Percentiles rank a stretch among this genome's conserved stretches.
Evolutionary conservation across 2,113 vertebrate genomes (phyloP).

Genomic region (Macquaria australasica): DNA sequence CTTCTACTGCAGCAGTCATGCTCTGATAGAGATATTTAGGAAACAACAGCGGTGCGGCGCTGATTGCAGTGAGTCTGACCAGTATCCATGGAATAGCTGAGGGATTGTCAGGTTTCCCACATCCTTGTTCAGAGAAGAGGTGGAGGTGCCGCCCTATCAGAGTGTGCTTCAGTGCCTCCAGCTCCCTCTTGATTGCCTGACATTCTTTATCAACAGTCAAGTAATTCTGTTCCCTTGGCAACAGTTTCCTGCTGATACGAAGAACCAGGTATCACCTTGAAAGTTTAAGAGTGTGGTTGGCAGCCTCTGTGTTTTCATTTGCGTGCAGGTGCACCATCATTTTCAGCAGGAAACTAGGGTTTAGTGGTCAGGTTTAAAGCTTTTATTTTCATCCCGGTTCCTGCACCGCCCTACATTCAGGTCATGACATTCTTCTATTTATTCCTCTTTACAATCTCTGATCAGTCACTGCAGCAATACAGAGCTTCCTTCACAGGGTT

Average conservation of each 20-base stretch:
- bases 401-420: conserved; percentile 26
- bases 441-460: conserved; percentile 42
- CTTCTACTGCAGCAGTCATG: conserved; percentile 13
- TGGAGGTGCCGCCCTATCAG: conserved; percentile 68
- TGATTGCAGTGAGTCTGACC: conserved; percentile 50
- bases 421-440: conserved; percentile 38
- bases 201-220: conserved; percentile 83
- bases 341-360: conserved; percentile 51
- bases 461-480: conserved; percentile 16
- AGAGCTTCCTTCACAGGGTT: background rate
- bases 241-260: conserved; percentile 80
- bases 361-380: conserved; percentile 39
- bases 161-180: conserved; percentile 67
- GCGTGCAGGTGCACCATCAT: conserved; percentile 47
- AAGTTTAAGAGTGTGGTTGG: conserved; percentile 70
- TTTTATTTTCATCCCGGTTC: conserved; percentile 18
- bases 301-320: conserved; percentile 67
- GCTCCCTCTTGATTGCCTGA: conserved; percentile 81
- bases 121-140: conserved; percentile 50
- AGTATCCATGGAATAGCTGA: conserved; percentile 45
- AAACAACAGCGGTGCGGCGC: background rate
- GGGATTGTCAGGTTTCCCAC: conserved; percentile 62
- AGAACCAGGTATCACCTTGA: conserved; percentile 81
- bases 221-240: conserved; percentile 82
- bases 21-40: conserved; percentile 49